Conservation (phyloP, 1,140 invertebrate species). For the Caenorhabditis brenneri region DNA sequence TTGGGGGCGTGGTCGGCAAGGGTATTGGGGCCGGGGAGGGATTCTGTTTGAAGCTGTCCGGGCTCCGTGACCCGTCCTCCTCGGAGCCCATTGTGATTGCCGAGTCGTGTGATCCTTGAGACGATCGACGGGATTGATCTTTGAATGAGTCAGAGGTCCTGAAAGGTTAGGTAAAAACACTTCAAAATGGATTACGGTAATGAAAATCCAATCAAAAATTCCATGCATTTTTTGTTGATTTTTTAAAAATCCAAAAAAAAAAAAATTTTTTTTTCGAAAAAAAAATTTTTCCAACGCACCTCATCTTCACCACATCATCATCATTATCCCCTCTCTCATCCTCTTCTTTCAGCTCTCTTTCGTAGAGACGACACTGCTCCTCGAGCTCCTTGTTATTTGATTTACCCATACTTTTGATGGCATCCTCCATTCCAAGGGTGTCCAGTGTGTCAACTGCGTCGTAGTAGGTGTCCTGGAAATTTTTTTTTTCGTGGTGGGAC, state of each 20-base stretch:
- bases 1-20: not conserved
- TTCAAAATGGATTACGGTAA: too few relatives aligned
- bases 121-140: slow-evolving; percentile 7
- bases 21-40: not conserved
- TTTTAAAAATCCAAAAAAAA: too few relatives aligned
- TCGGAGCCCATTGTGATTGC: slow-evolving; percentile 28
- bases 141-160: slow-evolving; percentile 18
- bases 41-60: slow-evolving; percentile 5
- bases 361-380: slow-evolving; percentile 68
- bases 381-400: slow-evolving; percentile 55
- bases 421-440: slow-evolving; percentile 88
- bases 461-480: slow-evolving; percentile 91
- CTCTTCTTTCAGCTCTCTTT: slow-evolving; percentile 67
- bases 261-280: too few relatives aligned
- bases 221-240: too few relatives aligned
- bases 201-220: too few relatives aligned
- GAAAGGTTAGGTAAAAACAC: not conserved
- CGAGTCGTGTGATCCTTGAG: slow-evolving; percentile 21
- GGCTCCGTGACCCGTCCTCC: slow-evolving; percentile 1
- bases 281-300: slow-evolving; percentile 44
- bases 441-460: slow-evolving; percentile 95
- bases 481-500: too few relatives aligned
- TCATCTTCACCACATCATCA: slow-evolving; percentile 52
- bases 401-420: slow-evolving; percentile 62
- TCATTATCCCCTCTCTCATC: slow-evolving; percentile 68